phyloP scores from a whole-genome alignment of 2,888 invertebrate genomes.

The Cheilosia variabilis region DNA sequence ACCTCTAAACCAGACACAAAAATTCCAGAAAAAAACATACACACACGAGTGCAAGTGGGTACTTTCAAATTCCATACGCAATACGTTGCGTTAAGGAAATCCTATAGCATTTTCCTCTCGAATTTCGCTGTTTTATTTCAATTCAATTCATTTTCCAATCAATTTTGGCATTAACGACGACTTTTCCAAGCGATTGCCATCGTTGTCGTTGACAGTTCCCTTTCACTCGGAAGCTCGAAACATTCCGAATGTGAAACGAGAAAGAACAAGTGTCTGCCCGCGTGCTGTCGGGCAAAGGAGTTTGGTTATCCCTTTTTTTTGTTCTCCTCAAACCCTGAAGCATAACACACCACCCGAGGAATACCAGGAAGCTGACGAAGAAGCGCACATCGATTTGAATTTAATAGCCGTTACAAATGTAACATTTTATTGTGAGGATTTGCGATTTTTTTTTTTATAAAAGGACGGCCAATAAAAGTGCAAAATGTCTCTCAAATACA shows the following conservation, averaged over 20 bases:
- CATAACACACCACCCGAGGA: neutral
- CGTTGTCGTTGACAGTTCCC: constrained; percentile 68
- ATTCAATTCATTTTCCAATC: constrained; percentile 75
- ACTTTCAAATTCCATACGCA: constrained; percentile 72
- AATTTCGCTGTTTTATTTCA: constrained; percentile 66
- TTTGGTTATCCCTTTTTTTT: constrained; percentile 47
- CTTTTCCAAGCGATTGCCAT: constrained; percentile 73
- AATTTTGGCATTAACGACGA: constrained; percentile 71
- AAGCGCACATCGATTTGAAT: constrained; percentile 67
- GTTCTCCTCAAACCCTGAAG: constrained; percentile 8
- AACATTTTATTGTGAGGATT: constrained; percentile 72
- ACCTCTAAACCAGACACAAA: constrained; percentile 19
- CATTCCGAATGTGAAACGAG: constrained; percentile 15
- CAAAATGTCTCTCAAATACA: constrained; percentile 59
- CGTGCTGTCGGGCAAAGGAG: constrained; percentile 52
- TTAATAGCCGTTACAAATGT: constrained; percentile 72
- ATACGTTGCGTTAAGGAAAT: constrained; percentile 48
- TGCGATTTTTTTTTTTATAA: constrained; percentile 41
- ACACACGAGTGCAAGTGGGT: constrained; percentile 14
- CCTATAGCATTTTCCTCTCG: constrained; percentile 58
- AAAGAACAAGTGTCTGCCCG: constrained; percentile 56
- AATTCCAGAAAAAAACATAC: neutral
- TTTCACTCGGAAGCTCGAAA: constrained; percentile 54
- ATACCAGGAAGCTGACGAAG: constrained; percentile 3
- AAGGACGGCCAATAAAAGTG: constrained; percentile 63